Percentiles rank a stretch among this genome's conserved stretches.
These are phyloP conservation scores for Pinctada fucata DNA, from an alignment of 2,888 invertebrate species.

Conservation along the genomic window DNA sequence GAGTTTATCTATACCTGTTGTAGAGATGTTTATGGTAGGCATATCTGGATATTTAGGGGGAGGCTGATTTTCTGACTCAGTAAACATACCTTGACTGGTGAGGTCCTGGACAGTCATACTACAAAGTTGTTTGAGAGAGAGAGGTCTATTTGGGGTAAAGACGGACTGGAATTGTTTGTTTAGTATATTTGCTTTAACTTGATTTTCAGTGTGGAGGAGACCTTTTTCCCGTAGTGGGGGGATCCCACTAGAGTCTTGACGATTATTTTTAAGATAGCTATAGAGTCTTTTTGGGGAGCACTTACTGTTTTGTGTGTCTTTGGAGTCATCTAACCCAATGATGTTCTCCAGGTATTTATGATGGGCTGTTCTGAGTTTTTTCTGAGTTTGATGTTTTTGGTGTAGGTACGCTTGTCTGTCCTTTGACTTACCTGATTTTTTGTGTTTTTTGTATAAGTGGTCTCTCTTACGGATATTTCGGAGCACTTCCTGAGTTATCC, in stretches of 20 bases:
- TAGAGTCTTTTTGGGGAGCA: not conserved
- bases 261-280: not conserved
- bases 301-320: not conserved
- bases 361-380: not conserved
- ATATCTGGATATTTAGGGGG: not conserved
- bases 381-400: not conserved
- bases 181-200: not conserved
- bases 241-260: not conserved
- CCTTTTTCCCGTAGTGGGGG: not conserved
- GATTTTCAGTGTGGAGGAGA: not conserved
- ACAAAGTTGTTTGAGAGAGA: not conserved
- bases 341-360: not conserved
- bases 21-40: no score
- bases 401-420: not conserved
- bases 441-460: not conserved
- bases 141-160: not conserved
- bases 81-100: not conserved
- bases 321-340: not conserved
- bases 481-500: not conserved
- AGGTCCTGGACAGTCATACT: not conserved
- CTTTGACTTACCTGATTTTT: not conserved
- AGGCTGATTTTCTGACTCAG: not conserved
- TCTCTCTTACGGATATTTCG: not conserved
- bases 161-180: not conserved
- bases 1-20: not conserved